Conservation (phyloP, 2,113 vertebrate genomes). For the Centropus unirufus region DNA sequence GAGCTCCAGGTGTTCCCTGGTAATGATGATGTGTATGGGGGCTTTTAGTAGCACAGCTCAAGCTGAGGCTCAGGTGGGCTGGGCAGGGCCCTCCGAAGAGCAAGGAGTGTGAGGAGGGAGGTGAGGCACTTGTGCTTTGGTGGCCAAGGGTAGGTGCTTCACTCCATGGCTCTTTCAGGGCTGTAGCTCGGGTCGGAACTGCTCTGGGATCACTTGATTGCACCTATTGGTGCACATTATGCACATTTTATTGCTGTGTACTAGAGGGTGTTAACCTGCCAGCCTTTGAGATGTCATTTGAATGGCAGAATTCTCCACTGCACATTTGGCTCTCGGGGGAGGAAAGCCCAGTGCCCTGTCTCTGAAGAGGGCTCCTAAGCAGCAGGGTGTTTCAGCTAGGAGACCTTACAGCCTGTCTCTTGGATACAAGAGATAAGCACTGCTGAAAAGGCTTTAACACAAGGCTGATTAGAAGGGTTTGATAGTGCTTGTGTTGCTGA, state of each 20-base stretch:
- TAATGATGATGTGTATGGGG: too few species aligned
- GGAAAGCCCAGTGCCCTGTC: not conserved
- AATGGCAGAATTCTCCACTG: not conserved
- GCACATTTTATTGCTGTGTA: rapidly evolving
- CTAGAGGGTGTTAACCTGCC: not conserved
- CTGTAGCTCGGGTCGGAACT: not conserved
- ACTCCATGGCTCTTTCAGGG: not conserved
- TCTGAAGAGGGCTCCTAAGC: not conserved
- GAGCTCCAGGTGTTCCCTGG: not conserved
- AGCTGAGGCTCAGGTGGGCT: not conserved
- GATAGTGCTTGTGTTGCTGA: not conserved
- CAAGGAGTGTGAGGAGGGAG: not conserved
- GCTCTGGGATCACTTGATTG: not conserved
- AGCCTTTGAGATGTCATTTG: not conserved
- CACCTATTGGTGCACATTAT: not conserved
- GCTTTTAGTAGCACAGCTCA: not conserved
- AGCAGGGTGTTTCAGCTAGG: not conserved
- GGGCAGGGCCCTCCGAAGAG: not conserved
- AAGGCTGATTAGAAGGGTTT: not conserved
- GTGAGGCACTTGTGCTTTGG: not conserved
- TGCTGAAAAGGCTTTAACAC: not conserved
- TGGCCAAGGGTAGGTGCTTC: not conserved
- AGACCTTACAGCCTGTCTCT: not conserved
- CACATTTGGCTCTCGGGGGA: not conserved
- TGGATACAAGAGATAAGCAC: rapidly evolving